A percentile compares a stretch with the other conserved stretches of the same genome.
These are phyloP conservation scores for Bettongia penicillata DNA, from an alignment of 2,113 vertebrate genomes.

Conservation along the genomic window DNA sequence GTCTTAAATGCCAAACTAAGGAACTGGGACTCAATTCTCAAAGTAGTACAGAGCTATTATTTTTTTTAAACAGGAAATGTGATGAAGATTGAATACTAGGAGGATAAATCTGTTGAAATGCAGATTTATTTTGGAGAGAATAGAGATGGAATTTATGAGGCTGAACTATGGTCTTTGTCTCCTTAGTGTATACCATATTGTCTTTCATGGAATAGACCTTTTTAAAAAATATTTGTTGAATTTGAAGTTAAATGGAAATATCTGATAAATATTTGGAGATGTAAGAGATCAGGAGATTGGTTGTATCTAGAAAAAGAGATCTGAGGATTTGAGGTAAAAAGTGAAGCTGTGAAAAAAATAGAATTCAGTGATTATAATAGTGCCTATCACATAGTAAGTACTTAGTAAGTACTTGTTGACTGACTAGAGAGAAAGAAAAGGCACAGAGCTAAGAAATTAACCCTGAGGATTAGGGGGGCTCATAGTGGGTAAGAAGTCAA, in stretches of 20 bases:
- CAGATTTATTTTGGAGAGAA: background rate
- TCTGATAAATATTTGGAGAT: background rate
- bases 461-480: background rate
- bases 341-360: background rate
- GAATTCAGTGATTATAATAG: background rate
- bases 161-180: background rate
- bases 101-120: background rate
- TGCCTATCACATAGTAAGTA: background rate
- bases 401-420: background rate
- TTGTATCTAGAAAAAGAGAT: background rate
- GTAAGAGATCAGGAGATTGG: no score
- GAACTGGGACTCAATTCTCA: background rate
- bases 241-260: background rate
- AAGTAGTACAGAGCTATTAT: background rate
- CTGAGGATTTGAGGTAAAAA: background rate
- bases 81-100: background rate
- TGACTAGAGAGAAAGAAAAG: background rate
- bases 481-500: background rate
- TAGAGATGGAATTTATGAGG: background rate
- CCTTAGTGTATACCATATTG: background rate
- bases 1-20: background rate
- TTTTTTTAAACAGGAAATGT: background rate
- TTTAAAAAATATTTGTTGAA: background rate
- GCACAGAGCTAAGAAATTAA: background rate
- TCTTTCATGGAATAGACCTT: background rate